Base-by-base conservation (phyloP, 2,113 vertebrate species). In the Cynoglossus semilaevis region DNA sequence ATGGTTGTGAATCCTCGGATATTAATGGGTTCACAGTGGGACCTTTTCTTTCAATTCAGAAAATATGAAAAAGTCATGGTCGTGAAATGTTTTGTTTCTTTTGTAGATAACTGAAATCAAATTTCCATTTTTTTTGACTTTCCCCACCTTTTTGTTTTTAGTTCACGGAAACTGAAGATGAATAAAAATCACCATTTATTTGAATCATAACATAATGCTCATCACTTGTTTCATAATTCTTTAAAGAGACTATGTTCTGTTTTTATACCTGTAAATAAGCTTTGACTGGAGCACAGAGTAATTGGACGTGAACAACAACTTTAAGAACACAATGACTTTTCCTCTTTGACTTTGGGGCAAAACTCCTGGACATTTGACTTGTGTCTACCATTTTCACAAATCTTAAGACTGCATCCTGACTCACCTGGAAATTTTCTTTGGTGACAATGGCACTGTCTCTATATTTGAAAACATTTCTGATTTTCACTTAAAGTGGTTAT, bases 121-220 rank as follows among this genome's bases (percentile, higher is more conserved):
- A n/a, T 51, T 65, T 61, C 51, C 81, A 16, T 58, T 43, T 67
- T 58, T 72, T 60, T 48, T 58, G 41, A 35, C 35, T 18, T 44
- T 41, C 17, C 51, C 51, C 10, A 15, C 34, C 22, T 10, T 4
- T 51, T 52, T 61, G 13, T 85, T 88, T 87, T 87, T 84, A 77
- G 74, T 76, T 85, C 70, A 85, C 77, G 85, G 70, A 66, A 80
- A 82, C 60, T 76, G 71, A 82, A 77, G 63, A 77, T 73, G 65
- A 90, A 88, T 87, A 89, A 91, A 89, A 82, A 80, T 61, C 83
- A 82, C 69, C 76, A 59, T 87, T 84, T 87, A 84, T 89, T 90
- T 86, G 80, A 87, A 66, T 69, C 12, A 50, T 37, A 35, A 58
- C 67, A 70, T 74, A 72, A 67, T 40, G 74, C 61, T 73, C 60